phyloP scores from a whole-genome alignment of 2,113 vertebrate species.

The Carassius carassius region DNA sequence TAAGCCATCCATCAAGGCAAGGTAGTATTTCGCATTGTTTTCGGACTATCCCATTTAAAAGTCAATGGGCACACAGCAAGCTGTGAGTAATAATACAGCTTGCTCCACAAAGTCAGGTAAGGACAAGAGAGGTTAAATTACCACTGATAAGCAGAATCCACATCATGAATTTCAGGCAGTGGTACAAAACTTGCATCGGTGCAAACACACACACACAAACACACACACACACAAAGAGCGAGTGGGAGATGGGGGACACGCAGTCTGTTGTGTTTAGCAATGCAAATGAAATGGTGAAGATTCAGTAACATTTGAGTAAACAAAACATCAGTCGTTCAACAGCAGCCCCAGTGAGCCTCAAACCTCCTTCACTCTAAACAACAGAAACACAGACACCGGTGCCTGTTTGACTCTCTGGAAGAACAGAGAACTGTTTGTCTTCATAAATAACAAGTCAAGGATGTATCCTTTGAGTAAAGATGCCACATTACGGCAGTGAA shows the following conservation, averaged over 20 bases:
- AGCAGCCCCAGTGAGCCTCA: constrained; percentile 14
- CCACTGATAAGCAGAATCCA: constrained; percentile 28
- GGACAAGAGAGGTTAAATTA: constrained; percentile 30
- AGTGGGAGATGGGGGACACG: background rate
- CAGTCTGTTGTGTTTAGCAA: constrained; percentile 29
- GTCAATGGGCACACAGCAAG: constrained; percentile 23
- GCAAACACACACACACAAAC: constrained; percentile 8
- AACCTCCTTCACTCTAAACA: constrained; percentile 4
- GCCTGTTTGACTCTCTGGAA: background rate
- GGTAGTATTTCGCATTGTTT: constrained; percentile 18
- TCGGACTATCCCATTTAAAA: constrained; percentile 15
- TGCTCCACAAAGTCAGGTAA: constrained; percentile 25
- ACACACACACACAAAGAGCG: background rate
- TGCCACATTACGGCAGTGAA: constrained; percentile 37
- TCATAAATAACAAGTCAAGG: constrained; percentile 48
- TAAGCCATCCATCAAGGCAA: background rate
- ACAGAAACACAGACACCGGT: constrained; percentile 2
- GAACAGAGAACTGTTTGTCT: constrained; percentile 29
- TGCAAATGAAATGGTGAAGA: constrained; percentile 39
- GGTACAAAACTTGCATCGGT: background rate
- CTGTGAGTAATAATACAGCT: constrained; percentile 5
- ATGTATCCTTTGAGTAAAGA: constrained; percentile 15
- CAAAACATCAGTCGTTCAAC: constrained; percentile 27
- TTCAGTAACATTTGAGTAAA: constrained; percentile 47
- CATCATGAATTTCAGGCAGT: constrained; percentile 21